Base-by-base conservation (phyloP, 2,888 invertebrate genomes). In the Eutolmus rufibarbis region DNA sequence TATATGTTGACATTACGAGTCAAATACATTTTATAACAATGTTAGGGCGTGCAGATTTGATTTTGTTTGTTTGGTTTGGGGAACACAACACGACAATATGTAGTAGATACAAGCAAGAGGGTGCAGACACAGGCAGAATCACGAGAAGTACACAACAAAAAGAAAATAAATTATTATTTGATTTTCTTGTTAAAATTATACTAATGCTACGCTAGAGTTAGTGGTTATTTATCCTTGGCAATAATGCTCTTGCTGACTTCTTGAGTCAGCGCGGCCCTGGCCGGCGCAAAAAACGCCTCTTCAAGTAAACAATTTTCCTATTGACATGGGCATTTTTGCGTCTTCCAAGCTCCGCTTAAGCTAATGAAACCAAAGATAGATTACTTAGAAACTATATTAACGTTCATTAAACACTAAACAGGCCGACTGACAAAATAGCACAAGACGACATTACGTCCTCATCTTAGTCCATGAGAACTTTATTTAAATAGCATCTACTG, bases 111-210 rank as follows among this genome's bases (percentile, higher is more conserved):
- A 89, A 90, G 89, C 89, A 89, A 89, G 90, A 89, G 88, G 90
- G 90, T 90, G 90, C 90, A 90, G 89, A 89, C 89, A 89, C 90
- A 91, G 91, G 91, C 90, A 90, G 90, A 90, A 90, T 90, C 89
- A 91, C 90, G 90, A 89, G 90, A 90, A 89, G 90, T 90, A 89
- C 89, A 90, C 89, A 90, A 89, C 89, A 89, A 89, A 89, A 89
- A 88, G 89, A 89, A 89, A 90, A 90, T 74, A 74, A 74, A 74
- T 40, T 79, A 79, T 79, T 46, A 46, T 76, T 76, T 76, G 34
- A n/a, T 76, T 76, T 37, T 76, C 28, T 37, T 37, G 19, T 34
- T 76, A 66, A 51, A 57, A 57, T 82, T 82, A 76, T 82, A 78
- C 79, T 51, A 51, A 79, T 28, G 28, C 51, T 79, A 79, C 51